Evolutionary conservation across 2,797 vertebrate species (phyloP).

Genomic region (Paguma larvata): DNA sequence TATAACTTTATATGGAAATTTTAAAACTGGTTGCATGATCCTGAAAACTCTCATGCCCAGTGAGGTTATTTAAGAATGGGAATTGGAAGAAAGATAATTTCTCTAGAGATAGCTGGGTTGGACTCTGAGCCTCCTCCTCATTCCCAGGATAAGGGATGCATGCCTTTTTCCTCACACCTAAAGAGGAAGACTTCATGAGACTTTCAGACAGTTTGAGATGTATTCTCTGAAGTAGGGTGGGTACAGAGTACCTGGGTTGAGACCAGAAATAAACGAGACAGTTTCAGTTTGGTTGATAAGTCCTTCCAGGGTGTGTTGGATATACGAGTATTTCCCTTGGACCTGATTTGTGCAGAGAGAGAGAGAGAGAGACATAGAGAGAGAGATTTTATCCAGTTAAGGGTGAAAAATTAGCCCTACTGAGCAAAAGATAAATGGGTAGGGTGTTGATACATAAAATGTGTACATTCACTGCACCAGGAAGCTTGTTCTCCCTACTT

Average conservation of each 20-base stretch:
- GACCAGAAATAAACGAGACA: neutral
- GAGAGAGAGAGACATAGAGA: neutral
- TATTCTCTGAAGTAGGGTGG: neutral
- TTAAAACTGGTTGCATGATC: neutral
- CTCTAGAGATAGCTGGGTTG: neutral
- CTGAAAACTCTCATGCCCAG: neutral
- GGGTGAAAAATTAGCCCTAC: neutral
- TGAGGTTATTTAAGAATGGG: neutral
- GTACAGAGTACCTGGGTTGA: neutral
- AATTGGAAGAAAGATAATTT: neutral
- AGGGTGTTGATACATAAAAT: neutral
- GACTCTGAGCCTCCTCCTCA: neutral
- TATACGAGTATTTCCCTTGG: neutral
- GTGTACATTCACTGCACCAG: neutral
- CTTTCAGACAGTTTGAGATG: neutral
- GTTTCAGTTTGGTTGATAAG: neutral
- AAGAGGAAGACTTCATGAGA: neutral
- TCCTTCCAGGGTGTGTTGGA: neutral
- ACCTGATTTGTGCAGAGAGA: neutral
- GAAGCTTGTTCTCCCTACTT: neutral
- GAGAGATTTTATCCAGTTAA: neutral
- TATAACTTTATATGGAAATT: neutral
- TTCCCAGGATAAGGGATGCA: rapidly evolving
- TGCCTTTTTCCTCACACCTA: neutral
- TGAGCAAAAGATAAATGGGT: neutral